A percentile compares a stretch with the other conserved stretches of the same genome.
Evolutionary conservation across 2,797 vertebrate species (phyloP).

Genomic region (Meda fulgida): DNA sequence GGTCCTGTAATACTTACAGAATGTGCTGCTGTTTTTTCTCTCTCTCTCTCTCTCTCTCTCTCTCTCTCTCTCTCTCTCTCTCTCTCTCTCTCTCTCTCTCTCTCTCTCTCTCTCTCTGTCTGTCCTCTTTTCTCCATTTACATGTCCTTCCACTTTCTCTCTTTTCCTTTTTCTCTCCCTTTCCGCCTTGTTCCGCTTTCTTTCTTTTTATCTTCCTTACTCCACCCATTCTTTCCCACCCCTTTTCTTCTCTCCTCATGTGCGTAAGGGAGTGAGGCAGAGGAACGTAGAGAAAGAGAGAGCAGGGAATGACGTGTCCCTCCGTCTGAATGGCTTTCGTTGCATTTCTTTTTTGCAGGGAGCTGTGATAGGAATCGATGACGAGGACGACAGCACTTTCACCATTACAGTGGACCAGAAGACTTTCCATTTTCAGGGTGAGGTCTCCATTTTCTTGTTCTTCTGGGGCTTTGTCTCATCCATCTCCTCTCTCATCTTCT

Average conservation of each 20-base stretch:
- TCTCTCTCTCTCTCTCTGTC: background rate
- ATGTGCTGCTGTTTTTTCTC: slow-evolving; percentile 53
- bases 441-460: slow-evolving; percentile 68
- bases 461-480: background rate
- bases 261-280: slow-evolving; percentile 69
- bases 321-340: slow-evolving; percentile 78
- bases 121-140: slow-evolving; percentile 6
- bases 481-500: slow-evolving; percentile 21
- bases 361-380: slow-evolving; percentile 99
- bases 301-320: slow-evolving; percentile 89
- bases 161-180: slow-evolving; percentile 28
- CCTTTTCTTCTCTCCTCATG: slow-evolving; percentile 48
- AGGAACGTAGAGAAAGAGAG: slow-evolving; percentile 76
- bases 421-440: slow-evolving; percentile 99
- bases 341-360: slow-evolving; percentile 88
- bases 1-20: slow-evolving; percentile 48
- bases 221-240: slow-evolving; percentile 56
- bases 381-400: slow-evolving; percentile 99
- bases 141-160: slow-evolving; percentile 29
- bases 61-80: slow-evolving; percentile 25
- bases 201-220: slow-evolving; percentile 20
- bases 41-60: background rate
- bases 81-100: slow-evolving; percentile 11
- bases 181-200: slow-evolving; percentile 24
- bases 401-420: slow-evolving; percentile 99